phyloP scores from a whole-genome alignment of 2,888 invertebrate species.

The Margaritifera margaritifera region DNA sequence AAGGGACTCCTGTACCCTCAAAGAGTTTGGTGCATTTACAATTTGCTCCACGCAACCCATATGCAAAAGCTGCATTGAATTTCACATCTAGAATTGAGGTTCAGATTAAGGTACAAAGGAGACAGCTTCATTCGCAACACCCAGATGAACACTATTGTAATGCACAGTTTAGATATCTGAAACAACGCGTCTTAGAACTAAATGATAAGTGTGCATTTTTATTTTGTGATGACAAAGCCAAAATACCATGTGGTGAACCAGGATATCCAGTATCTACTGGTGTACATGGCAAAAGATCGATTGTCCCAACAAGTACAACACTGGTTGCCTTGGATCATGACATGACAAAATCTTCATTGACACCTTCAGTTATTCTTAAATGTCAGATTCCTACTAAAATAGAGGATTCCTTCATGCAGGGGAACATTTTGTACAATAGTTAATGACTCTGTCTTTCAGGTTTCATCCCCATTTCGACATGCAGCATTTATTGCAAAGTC shows the following conservation, averaged over 20 bases:
- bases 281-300: conserved; percentile 25
- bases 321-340: conserved; percentile 27
- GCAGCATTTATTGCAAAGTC: conserved; percentile 1
- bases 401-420: conserved; percentile 8
- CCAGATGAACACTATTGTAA: neutral
- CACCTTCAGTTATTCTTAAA: conserved; percentile 7
- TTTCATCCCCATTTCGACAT: conserved; percentile 10
- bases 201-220: conserved; percentile 4
- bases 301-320: conserved; percentile 15
- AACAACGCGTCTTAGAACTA: neutral
- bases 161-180: conserved; percentile 16
- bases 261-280: conserved; percentile 22
- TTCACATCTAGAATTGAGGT: conserved; percentile 16
- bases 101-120: conserved; percentile 18
- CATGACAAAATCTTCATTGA: conserved; percentile 12
- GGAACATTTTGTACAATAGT: conserved; percentile 7
- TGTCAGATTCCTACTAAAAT: conserved; percentile 1
- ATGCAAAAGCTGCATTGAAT: conserved; percentile 16
- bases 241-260: conserved; percentile 28
- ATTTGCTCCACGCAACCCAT: conserved; percentile 22
- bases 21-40: conserved; percentile 21
- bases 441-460: conserved; percentile 16
- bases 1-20: conserved; percentile 13
- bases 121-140: conserved; percentile 13
- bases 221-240: conserved; percentile 32